Evolutionary conservation across 1,140 invertebrate species (phyloP), one percentile per base, ranked within the genome.

Genomic region (Drosophila subpulchrella): DNA sequence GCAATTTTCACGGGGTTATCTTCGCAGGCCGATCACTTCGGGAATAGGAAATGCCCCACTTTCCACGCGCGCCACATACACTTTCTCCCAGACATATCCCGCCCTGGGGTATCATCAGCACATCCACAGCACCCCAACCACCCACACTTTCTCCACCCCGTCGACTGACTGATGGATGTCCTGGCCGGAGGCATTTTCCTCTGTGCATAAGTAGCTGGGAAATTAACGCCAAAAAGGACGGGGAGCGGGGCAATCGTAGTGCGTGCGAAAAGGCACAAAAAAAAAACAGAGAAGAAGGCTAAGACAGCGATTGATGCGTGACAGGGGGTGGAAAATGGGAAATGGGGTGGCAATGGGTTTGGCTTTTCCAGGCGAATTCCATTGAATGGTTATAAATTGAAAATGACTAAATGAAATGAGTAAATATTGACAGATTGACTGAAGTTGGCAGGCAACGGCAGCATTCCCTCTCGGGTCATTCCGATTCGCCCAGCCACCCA

Each of bases 371-470:
- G 27, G 27, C 27, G 27, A 83, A 83, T 89, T 89, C 88, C 78
- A 90, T 71, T 84, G 82, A 89, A 89, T 89, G 85, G 77, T 70
- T 84, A 89, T 89, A 89, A 89, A 89, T 89, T 90, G 77, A 89
- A 90, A 90, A 70, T 89, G 85, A 90, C 65, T 89, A 81, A 88
- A 88, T 88, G 84, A 88, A 88, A 88, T 89, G 84, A 71, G 80
- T 88, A 88, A 90, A 89, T 89, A 89, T 89, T 89, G 84, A 89
- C 84, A 81, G 78, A 89, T 78, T 90, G 80, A 80, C 78, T 88
- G 66, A 65, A 88, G 78, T 71, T 79, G 70, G 70, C 75, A 62
- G 36, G 20, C 48, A 36, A 17, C 30, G 36, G 30, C 63, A 53
- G 30, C 63, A 53, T 65, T 46, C 30, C 30, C 41, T 36, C 39